phyloP scores from a whole-genome alignment of 2,113 vertebrate species.

The Ageneiosus marmoratus region DNA sequence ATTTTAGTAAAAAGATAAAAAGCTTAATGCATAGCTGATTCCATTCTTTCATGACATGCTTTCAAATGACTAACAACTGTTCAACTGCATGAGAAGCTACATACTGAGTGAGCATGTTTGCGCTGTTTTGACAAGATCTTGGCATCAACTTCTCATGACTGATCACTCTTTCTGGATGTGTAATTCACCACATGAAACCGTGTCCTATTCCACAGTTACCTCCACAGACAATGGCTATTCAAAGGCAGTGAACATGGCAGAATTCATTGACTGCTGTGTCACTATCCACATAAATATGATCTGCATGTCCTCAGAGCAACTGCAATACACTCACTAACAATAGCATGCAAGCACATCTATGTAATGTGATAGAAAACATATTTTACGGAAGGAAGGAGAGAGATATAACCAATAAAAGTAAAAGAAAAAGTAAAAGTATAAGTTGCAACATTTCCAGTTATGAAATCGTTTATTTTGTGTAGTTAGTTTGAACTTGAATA shows the following conservation, averaged over 20 bases:
- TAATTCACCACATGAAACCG: background rate
- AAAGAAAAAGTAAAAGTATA: background rate
- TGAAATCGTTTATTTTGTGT: background rate
- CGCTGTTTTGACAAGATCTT: conserved; percentile 13
- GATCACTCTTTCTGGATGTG: conserved; percentile 10
- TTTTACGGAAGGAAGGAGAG: background rate
- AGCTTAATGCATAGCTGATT: background rate
- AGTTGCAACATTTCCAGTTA: background rate
- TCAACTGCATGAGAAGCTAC: background rate
- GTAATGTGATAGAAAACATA: background rate
- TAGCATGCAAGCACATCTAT: conserved; percentile 13
- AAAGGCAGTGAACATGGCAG: conserved; percentile 7
- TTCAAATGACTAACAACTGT: conserved; percentile 17
- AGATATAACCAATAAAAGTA: background rate
- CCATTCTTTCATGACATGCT: background rate
- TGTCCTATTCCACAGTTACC: background rate
- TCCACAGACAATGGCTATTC: background rate
- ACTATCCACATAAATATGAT: conserved; percentile 44
- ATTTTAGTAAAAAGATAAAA: background rate
- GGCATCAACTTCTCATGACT: background rate
- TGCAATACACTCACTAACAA: background rate
- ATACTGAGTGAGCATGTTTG: background rate
- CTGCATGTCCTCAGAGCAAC: conserved; percentile 5
- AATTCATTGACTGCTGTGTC: conserved; percentile 41
- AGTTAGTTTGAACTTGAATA: background rate